Percentiles rank a stretch among this genome's conserved stretches.
Evolutionary conservation across 92 coral and sea anemone genomes (phyloP).

Genomic region (Siderastrea siderea): DNA sequence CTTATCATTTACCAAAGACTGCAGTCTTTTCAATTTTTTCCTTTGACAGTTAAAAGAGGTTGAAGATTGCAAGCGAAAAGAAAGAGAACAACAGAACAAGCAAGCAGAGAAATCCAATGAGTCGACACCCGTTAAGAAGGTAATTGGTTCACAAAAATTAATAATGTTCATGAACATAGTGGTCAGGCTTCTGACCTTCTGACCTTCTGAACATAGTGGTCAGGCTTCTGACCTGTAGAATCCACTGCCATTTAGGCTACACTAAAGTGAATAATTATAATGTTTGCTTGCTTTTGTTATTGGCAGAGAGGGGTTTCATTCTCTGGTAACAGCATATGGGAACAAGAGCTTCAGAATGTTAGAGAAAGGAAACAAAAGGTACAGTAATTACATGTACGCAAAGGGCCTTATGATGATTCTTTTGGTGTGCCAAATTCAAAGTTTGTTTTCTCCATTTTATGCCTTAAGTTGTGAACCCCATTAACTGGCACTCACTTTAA

Average conservation of each 20-base stretch:
- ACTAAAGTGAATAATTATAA: no score
- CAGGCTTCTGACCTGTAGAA: not conserved
- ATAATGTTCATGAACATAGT: no score
- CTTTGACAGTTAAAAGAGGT: slow-evolving; percentile 86
- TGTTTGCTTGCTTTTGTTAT: not conserved
- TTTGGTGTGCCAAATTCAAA: not conserved
- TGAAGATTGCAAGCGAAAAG: slow-evolving; percentile 82
- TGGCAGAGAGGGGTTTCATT: slow-evolving; percentile 69
- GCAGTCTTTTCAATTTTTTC: not conserved
- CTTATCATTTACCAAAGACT: not conserved
- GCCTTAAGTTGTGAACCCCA: not conserved
- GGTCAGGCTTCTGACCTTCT: no score
- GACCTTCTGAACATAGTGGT: no score
- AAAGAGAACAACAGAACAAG: slow-evolving; percentile 67
- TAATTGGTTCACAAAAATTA: not conserved
- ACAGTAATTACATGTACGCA: no score
- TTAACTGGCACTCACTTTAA: not conserved
- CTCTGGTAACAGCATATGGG: slow-evolving; percentile 89
- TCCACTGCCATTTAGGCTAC: no score
- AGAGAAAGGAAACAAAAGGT: slow-evolving; percentile 89
- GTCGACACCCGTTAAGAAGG: slow-evolving; percentile 57
- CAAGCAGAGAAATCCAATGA: slow-evolving; percentile 58
- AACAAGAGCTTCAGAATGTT: slow-evolving; percentile 85
- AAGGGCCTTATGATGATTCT: not conserved
- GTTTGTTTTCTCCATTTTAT: not conserved